Conservation (phyloP, 1,140 invertebrate genomes). For the Neodiprion lecontei region DNA sequence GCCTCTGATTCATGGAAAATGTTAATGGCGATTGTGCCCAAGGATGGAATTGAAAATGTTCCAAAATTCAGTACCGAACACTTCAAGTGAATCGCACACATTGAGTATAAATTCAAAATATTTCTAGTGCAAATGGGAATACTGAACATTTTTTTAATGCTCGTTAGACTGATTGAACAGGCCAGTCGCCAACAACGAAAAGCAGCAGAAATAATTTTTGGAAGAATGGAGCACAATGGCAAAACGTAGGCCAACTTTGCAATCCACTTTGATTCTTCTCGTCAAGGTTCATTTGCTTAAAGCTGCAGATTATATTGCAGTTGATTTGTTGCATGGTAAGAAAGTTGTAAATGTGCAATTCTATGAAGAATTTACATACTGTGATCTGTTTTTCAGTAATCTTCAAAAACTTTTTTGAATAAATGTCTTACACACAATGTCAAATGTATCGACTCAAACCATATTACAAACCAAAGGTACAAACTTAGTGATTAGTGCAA, state of each 20-base stretch:
- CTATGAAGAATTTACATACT: background rate
- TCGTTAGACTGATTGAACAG: slow-evolving; percentile 69
- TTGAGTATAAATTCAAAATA: slow-evolving; percentile 14
- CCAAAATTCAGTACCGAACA: slow-evolving; percentile 72
- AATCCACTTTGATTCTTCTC: slow-evolving; percentile 69
- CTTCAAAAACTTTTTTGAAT: background rate
- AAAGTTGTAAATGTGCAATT: background rate
- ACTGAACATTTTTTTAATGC: slow-evolving; percentile 25
- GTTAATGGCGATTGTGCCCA: slow-evolving; percentile 73
- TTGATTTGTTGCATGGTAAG: slow-evolving; percentile 67
- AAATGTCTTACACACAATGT: slow-evolving; percentile 17
- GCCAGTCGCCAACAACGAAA: slow-evolving; percentile 62
- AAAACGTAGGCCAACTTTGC: slow-evolving; percentile 68
- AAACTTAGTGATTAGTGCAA: background rate
- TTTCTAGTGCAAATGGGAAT: slow-evolving; percentile 22
- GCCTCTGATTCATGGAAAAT: slow-evolving; percentile 17
- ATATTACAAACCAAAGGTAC: background rate
- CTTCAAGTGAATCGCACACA: slow-evolving; percentile 62
- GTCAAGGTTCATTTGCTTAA: slow-evolving; percentile 72
- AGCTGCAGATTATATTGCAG: slow-evolving; percentile 82
- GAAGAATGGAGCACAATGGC: slow-evolving; percentile 59
- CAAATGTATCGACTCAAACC: slow-evolving; percentile 13
- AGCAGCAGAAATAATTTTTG: slow-evolving; percentile 76
- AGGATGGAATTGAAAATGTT: slow-evolving; percentile 47
- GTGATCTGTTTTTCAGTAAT: background rate